Evolutionary conservation across 2,797 vertebrate genomes (phyloP).

Genomic region (Hyperoplus immaculatus): DNA sequence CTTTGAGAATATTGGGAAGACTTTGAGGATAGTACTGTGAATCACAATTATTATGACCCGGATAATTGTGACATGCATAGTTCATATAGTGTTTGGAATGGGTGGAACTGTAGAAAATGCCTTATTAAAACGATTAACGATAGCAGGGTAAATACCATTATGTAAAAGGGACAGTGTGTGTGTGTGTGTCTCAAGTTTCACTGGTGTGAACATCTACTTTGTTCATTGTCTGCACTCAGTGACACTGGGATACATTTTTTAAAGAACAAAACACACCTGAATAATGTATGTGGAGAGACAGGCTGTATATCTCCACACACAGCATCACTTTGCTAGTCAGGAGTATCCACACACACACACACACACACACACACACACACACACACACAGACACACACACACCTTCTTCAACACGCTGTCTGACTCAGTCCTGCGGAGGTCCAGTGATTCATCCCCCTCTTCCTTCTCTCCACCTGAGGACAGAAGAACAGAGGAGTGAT

Average conservation of each 20-base stretch:
- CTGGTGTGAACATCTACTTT: conserved; percentile 1
- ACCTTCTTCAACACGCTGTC: conserved; percentile 94
- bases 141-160: not conserved
- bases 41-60: too few relatives aligned
- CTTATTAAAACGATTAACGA: not conserved
- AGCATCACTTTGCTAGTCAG: too few relatives aligned
- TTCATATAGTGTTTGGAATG: not conserved
- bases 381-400: conserved; percentile 22
- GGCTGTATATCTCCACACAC: not conserved
- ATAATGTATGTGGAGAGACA: conserved; percentile 37
- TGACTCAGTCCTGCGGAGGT: conserved; percentile 94
- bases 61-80: too few relatives aligned
- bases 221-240: conserved; percentile 15
- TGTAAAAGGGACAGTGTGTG: not conserved
- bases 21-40: too few relatives aligned
- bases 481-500: conserved; percentile 15
- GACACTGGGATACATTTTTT: conserved; percentile 23
- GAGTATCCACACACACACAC: too few relatives aligned
- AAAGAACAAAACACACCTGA: conserved; percentile 36
- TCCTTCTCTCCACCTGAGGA: conserved; percentile 90
- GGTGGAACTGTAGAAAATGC: not conserved
- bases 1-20: too few relatives aligned
- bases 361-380: too few relatives aligned
- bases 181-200: too few relatives aligned
- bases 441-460: conserved; percentile 89